A percentile compares a stretch with the other conserved stretches of the same genome.
These are phyloP conservation scores for Formica aserva DNA, from an alignment of 2,888 invertebrate species.

Conservation along the genomic window DNA sequence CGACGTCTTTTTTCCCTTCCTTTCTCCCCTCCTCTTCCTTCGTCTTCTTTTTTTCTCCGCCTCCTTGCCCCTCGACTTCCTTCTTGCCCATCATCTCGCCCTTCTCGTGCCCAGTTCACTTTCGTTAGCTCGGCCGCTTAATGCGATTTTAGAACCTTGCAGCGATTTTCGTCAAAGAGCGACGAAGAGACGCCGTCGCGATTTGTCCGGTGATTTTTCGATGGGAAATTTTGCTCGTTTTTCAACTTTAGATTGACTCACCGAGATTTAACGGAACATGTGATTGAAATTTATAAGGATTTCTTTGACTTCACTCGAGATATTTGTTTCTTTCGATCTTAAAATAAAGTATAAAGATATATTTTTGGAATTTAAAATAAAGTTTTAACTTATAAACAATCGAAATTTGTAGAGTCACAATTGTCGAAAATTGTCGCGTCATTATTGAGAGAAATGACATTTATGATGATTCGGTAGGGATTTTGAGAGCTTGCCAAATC, in stretches of 20 bases:
- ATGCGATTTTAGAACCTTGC: slow-evolving; percentile 60
- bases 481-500: slow-evolving; percentile 17
- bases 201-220: slow-evolving; percentile 25
- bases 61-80: slow-evolving; percentile 14
- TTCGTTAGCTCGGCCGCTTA: slow-evolving; percentile 70
- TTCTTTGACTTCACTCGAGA: background rate
- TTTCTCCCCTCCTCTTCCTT: background rate
- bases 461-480: slow-evolving; percentile 28
- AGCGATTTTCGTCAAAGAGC: slow-evolving; percentile 42
- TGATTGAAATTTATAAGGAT: background rate
- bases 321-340: background rate
- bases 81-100: slow-evolving; percentile 33
- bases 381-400: background rate
- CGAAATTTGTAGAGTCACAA: background rate
- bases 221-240: background rate
- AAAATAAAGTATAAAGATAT: background rate
- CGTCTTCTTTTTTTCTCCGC: slow-evolving; percentile 27
- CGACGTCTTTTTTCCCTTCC: slow-evolving; percentile 53
- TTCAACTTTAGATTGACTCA: background rate
- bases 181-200: background rate
- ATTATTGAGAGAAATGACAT: slow-evolving; percentile 44
- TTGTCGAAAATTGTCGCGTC: background rate
- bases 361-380: background rate
- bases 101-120: slow-evolving; percentile 64
- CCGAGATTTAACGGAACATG: background rate